Evolutionary conservation across 2,888 invertebrate species (phyloP), one percentile per base, ranked within the genome.

Genomic region (Erebia aethiops): DNA sequence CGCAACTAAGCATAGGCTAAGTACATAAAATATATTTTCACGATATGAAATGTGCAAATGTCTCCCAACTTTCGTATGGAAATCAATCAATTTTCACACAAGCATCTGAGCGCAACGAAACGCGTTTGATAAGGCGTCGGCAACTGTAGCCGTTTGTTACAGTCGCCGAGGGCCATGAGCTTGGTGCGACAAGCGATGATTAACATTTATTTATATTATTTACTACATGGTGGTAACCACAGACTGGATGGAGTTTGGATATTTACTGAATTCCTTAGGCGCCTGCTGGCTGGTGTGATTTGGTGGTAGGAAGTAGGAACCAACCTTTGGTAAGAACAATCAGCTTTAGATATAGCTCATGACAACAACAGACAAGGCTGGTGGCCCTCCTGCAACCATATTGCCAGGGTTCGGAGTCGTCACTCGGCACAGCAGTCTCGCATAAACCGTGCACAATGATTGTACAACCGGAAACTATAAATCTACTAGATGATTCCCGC

Each of bases 391-490:
- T 1, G 8, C 16, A 60, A 43, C 60, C 43, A 43, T 16, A 18
- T 43, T 10, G 4, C 16, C 43, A 16, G 16, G 43, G 43, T 43
- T 60, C 60, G 11, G 51, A n/a, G 52, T 16, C n/a, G 52, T 52
- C 52, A 16, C 60, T 16, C 60, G 60, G 10, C 8, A 13, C 14
- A 21, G 49, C 58, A 43, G 69, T 58, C 67, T 70, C 64, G 46
- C 51, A 46, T 26, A 52, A 52, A 26, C 67, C 67, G 52, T 46
- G 63, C 57, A 70, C 70, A 72, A 69, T 68, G 54, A 61, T 61
- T 69, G 67, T 69, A 56, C 68, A 69, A 69, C 60, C 71, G 71
- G 71, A 75, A 76, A 67, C 71, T 52, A 71, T 74, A 75, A 76
- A 72, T n/a, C n/a, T n/a, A n/a, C n/a, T n/a, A n/a, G n/a, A n/a